A percentile compares a stretch with the other conserved stretches of the same genome.
Evolutionary conservation across 2,797 vertebrate genomes (phyloP).

Genomic region (Thaleichthys pacificus): DNA sequence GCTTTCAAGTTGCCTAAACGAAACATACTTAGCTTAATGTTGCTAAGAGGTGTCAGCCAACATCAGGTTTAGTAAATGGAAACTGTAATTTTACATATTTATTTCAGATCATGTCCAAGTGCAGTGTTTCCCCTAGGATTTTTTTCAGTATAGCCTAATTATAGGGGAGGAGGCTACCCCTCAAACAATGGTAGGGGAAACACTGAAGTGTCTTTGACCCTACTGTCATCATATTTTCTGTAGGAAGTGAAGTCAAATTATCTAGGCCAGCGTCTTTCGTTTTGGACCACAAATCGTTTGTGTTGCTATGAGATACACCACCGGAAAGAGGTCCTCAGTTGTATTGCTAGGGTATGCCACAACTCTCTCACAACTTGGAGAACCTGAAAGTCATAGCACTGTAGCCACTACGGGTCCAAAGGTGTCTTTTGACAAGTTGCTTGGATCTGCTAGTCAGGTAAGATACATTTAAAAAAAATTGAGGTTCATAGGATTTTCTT

Average conservation of each 20-base stretch:
- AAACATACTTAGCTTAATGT: too few species aligned
- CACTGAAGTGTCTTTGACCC: too few species aligned
- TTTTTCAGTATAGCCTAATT: too few species aligned
- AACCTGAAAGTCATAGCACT: background rate
- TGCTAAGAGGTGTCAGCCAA: too few species aligned
- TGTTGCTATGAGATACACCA: background rate
- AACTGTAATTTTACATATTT: too few species aligned
- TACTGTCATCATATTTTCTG: too few species aligned
- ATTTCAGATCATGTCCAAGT: too few species aligned
- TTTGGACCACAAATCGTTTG: slow-evolving; percentile 42
- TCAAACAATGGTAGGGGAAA: too few species aligned
- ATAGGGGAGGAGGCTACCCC: too few species aligned
- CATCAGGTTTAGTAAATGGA: too few species aligned
- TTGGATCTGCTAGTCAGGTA: slow-evolving; percentile 34
- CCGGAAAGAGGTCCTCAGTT: slow-evolving; percentile 39
- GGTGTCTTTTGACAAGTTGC: background rate
- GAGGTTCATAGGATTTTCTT: background rate
- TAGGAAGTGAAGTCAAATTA: background rate
- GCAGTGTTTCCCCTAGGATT: too few species aligned
- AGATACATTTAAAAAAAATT: slow-evolving; percentile 10
- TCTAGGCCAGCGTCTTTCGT: background rate
- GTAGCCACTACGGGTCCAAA: background rate
- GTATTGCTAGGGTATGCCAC: slow-evolving; percentile 37
- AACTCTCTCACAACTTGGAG: background rate
- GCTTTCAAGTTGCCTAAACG: too few species aligned